Base-by-base conservation (phyloP, 2,888 invertebrate genomes). In the Amblyjoppa fuscipennis region DNA sequence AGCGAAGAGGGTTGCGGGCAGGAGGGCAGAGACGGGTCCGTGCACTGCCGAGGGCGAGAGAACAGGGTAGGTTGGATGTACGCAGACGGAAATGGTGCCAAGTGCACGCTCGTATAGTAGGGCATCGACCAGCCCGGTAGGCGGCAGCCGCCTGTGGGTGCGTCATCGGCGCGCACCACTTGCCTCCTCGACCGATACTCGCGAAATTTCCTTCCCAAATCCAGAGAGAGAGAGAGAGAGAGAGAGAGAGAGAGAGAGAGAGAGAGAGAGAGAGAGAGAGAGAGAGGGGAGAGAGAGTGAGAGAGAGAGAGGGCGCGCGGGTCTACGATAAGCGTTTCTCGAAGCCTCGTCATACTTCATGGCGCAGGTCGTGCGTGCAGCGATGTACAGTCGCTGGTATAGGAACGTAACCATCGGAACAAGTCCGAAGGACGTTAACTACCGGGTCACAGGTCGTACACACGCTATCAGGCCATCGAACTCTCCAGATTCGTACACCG, bases 31-130 rank as follows among this genome's bases (percentile, higher is more conserved):
- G 53, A 28, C 16, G 20, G 69, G 41, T 61, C 51, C 25, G 31
- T 73, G 56, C 74, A 28, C 16, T 38, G 80, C 73, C 80, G 79
- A 34, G 83, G 68, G 80, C 80, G 74, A 59, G 71, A 51, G 78
- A 49, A 31, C 31, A 34, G 73, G 73, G 74, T 79, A 81, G 85
- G 89, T 90, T 88, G 85, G 83, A 85, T 79, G 73, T 78, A 86
- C 81, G 83, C 75, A 69, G 82, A 89, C 90, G 89, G 89, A 92
- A 91, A 91, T 91, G 90, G 91, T 91, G 91, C 91, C 91, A 91
- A 91, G 91, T 91, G 91, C 91, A 91, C 89, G 85, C 64, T 87
- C 87, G 83, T 74, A 86, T 88, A 91, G 89, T 92, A 90, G 92
- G 91, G 91, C 92, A 92, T 92, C 92, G 92, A 92, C 92, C 91